Conservation (phyloP, 2,797 vertebrate species). For the Pangasius krempfi region DNA sequence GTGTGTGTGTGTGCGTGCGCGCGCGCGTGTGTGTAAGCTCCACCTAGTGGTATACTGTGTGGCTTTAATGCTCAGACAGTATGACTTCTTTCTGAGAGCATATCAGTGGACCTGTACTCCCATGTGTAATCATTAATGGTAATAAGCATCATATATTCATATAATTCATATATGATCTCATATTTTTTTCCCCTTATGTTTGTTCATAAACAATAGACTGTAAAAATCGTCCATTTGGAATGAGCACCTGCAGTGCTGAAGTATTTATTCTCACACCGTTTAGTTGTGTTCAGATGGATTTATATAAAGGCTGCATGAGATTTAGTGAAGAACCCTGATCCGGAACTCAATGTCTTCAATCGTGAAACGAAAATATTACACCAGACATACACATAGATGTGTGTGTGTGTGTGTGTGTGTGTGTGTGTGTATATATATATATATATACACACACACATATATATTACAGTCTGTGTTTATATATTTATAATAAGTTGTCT, state of each 20-base stretch:
- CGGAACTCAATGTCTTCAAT: neutral
- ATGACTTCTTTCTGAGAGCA: neutral
- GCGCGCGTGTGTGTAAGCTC: slow-evolving; percentile 58
- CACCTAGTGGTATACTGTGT: slow-evolving; percentile 64
- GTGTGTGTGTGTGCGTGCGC: slow-evolving; percentile 47
- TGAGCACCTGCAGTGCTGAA: neutral
- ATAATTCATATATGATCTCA: too few relatives aligned
- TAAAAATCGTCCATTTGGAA: neutral
- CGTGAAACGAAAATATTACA: neutral
- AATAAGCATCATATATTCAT: slow-evolving; percentile 9
- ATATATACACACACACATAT: too few relatives aligned
- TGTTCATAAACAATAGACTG: neutral
- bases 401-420: too few relatives aligned
- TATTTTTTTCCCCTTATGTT: neutral
- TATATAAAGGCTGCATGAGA: neutral
- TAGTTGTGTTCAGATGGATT: neutral
- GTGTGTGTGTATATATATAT: too few relatives aligned
- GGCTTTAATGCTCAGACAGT: neutral
- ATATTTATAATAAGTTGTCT: neutral
- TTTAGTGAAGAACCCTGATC: neutral
- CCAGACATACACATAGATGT: neutral
- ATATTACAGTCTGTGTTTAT: neutral
- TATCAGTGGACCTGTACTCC: neutral
- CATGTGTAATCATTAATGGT: neutral
- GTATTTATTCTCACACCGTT: too few relatives aligned